These are phyloP conservation scores for Anisognathus igniventris DNA, from an alignment of 2,797 vertebrate genomes.

Conservation along the genomic window DNA sequence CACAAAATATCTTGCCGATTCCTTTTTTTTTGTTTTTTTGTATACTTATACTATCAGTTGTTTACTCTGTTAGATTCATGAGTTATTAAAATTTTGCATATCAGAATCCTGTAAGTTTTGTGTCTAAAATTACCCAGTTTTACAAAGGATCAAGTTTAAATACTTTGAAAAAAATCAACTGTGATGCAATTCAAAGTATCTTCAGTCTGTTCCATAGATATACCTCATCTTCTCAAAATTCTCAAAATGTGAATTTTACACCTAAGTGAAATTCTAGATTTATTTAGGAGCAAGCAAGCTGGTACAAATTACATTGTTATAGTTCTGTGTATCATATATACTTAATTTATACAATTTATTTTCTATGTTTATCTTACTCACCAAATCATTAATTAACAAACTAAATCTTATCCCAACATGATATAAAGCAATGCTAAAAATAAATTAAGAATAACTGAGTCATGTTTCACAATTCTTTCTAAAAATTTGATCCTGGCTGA, in stretches of 20 bases:
- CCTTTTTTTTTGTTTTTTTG: not conserved
- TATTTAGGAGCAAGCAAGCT: not conserved
- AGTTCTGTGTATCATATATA: not conserved
- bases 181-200: not conserved
- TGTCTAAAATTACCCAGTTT: not conserved
- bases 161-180: not conserved
- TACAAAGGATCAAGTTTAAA: not conserved
- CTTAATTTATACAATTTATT: not conserved
- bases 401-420: not conserved
- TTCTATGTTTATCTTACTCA: not conserved
- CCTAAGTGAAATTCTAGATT: not conserved
- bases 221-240: not conserved
- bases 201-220: not conserved
- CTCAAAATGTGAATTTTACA: not conserved
- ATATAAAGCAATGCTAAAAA: not conserved
- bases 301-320: not conserved
- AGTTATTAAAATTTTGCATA: not conserved
- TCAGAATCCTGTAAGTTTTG: not conserved
- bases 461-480: not conserved
- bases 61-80: not conserved
- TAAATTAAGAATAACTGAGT: not conserved
- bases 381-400: not conserved
- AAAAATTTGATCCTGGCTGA: not conserved
- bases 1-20: not conserved
- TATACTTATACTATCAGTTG: not conserved